A percentile compares a stretch with the other conserved stretches of the same genome.
Evolutionary conservation across 2,888 invertebrate species (phyloP).

Genomic region (Allacma fusca): DNA sequence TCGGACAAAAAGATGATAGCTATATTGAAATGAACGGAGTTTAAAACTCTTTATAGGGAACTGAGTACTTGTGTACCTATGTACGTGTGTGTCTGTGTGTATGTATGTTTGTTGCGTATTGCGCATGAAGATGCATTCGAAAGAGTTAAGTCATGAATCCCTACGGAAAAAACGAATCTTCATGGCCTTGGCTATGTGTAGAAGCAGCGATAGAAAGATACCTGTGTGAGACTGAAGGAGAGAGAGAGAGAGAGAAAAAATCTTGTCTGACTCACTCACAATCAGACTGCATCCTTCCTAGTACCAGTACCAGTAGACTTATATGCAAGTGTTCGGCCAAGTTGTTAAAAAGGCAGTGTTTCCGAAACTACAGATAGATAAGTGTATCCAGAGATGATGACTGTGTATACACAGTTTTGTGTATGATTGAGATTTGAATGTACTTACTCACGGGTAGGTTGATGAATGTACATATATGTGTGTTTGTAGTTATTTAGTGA

Average conservation of each 20-base stretch:
- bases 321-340: conserved; percentile 1
- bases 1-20: no score
- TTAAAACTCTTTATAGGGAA: no score
- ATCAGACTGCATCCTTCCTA: not conserved
- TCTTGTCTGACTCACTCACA: conserved; percentile 38
- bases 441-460: no score
- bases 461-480: not conserved
- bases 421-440: conserved; percentile 10
- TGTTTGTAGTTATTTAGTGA: not conserved
- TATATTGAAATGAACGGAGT: no score
- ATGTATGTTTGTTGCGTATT: not conserved
- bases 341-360: not conserved
- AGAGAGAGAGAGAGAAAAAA: conserved; percentile 29
- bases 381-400: not conserved
- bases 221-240: conserved; percentile 13
- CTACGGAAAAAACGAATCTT: conserved; percentile 36
- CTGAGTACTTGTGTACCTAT: no score
- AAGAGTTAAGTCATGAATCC: conserved; percentile 40
- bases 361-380: not conserved
- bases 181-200: conserved; percentile 34
- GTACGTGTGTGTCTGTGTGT: not conserved
- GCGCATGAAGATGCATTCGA: not conserved
- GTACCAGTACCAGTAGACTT: not conserved
- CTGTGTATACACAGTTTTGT: conserved; percentile 2
- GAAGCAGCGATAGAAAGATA: conserved; percentile 32